A percentile compares a stretch with the other conserved stretches of the same genome.
Evolutionary conservation across 64 coral and sea anemone genomes (phyloP).

Genomic region (Stichodactyla mertensii): DNA sequence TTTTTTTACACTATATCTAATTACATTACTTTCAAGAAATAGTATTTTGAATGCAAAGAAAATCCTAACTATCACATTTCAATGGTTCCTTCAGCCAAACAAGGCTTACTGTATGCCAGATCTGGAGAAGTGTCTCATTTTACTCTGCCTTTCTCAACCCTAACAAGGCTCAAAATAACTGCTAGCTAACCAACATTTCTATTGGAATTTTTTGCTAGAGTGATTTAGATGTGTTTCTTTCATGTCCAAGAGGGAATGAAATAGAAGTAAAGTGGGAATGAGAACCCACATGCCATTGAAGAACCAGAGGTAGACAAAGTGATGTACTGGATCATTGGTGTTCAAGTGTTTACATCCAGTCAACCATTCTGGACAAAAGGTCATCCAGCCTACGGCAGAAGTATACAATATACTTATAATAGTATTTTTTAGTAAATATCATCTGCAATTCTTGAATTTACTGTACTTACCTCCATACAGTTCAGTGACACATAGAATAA

Average conservation of each 20-base stretch:
- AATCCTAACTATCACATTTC: too few species aligned
- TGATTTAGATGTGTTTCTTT: neutral
- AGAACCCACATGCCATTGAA: slow-evolving; percentile 78
- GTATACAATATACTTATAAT: neutral
- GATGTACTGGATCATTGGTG: slow-evolving; percentile 46
- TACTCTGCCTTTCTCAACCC: too few species aligned
- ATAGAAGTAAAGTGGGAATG: slow-evolving; percentile 45
- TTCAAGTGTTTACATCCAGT: slow-evolving; percentile 46
- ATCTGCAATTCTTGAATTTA: neutral
- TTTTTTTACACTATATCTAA: too few species aligned
- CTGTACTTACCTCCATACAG: slow-evolving; percentile 72
- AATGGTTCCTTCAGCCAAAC: too few species aligned
- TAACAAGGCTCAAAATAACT: too few species aligned
- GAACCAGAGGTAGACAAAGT: slow-evolving; percentile 65
- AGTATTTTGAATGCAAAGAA: too few species aligned
- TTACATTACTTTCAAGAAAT: too few species aligned
- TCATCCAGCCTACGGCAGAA: slow-evolving; percentile 56
- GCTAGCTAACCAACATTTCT: neutral
- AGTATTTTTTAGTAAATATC: too few species aligned
- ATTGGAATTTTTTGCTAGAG: neutral
- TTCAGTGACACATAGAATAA: slow-evolving; percentile 56
- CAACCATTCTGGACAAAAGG: slow-evolving; percentile 72
- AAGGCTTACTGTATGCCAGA: too few species aligned
- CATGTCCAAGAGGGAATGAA: slow-evolving; percentile 56
- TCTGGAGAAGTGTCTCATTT: too few species aligned